phyloP scores from a whole-genome alignment of 2,797 vertebrate genomes.

The Poeciliopsis paucimaculata region DNA sequence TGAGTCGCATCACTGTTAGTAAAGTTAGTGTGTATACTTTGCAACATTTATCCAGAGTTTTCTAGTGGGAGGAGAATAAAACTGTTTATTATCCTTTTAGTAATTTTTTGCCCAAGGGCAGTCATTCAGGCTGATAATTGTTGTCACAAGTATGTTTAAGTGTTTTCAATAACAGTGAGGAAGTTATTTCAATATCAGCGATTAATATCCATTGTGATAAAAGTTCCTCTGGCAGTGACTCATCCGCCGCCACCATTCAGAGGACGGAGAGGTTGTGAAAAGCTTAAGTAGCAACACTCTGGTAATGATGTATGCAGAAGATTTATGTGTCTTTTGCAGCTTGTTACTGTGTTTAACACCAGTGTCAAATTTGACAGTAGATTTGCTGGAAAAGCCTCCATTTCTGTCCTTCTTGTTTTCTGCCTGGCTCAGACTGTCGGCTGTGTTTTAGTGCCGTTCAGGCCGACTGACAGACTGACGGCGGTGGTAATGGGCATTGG shows the following conservation, averaged over 20 bases:
- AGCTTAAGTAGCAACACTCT: not conserved
- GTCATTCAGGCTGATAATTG: not conserved
- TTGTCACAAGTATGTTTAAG: not conserved
- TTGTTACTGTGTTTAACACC: not conserved
- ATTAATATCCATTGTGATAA: not conserved
- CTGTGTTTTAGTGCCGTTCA: conserved; percentile 45
- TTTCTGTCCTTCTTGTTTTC: conserved; percentile 19
- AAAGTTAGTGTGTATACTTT: not conserved
- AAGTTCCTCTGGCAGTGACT: not conserved
- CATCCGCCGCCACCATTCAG: not conserved
- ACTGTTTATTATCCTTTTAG: not conserved
- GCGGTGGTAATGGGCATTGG: conserved; percentile 56
- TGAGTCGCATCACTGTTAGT: too few species aligned
- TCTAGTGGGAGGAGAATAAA: not conserved
- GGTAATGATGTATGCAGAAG: not conserved
- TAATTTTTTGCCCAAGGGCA: not conserved
- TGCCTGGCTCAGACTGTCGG: conserved; percentile 38
- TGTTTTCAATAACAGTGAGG: conserved; percentile 10
- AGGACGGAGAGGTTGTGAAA: not conserved
- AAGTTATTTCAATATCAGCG: not conserved
- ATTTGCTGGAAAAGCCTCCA: not conserved
- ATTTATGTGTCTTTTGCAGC: not conserved
- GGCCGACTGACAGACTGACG: conserved; percentile 53
- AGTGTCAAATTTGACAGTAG: not conserved
- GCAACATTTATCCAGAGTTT: not conserved